phyloP scores from a whole-genome alignment of 2,113 vertebrate genomes.

The Datnioides undecimradiatus region DNA sequence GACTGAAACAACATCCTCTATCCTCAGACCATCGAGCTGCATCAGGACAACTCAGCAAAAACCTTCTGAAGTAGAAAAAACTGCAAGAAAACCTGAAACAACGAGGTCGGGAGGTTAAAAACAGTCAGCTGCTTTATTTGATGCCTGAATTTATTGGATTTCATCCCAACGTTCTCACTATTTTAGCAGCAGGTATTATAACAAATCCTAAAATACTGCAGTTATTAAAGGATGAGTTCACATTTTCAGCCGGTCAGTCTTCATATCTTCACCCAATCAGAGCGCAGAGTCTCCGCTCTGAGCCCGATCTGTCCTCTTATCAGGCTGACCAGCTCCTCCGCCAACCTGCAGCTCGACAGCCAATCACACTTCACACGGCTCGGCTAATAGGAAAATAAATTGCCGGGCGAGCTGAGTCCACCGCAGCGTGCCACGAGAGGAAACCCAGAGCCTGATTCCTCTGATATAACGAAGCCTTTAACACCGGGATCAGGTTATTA shows the following conservation, averaged over 20 bases:
- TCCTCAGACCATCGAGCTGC: too few species aligned
- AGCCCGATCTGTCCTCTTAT: conserved; percentile 48
- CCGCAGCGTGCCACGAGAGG: conserved; percentile 25
- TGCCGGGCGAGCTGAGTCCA: conserved; percentile 40
- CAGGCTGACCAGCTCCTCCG: conserved; percentile 53
- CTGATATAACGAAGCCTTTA: conserved; percentile 46
- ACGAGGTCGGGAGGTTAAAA: too few species aligned
- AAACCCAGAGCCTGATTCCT: conserved; percentile 18
- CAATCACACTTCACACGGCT: conserved; percentile 64
- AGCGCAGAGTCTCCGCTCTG: background rate
- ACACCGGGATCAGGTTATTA: conserved; percentile 55
- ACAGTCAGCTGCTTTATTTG: too few species aligned
- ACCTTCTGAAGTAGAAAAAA: too few species aligned
- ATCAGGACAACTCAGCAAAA: too few species aligned
- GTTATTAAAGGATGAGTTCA: background rate
- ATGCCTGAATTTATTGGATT: too few species aligned
- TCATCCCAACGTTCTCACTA: too few species aligned
- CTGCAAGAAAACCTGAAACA: too few species aligned
- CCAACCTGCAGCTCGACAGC: conserved; percentile 9
- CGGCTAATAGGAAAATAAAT: conserved; percentile 69
- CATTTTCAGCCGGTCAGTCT: conserved; percentile 1
- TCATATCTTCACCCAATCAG: conserved; percentile 41
- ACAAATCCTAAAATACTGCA: background rate
- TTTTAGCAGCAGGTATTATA: background rate
- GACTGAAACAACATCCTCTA: too few species aligned